Evolutionary conservation across 2,888 invertebrate species (phyloP), one percentile per base, ranked within the genome.

Genomic region (Platycnemis pennipes): DNA sequence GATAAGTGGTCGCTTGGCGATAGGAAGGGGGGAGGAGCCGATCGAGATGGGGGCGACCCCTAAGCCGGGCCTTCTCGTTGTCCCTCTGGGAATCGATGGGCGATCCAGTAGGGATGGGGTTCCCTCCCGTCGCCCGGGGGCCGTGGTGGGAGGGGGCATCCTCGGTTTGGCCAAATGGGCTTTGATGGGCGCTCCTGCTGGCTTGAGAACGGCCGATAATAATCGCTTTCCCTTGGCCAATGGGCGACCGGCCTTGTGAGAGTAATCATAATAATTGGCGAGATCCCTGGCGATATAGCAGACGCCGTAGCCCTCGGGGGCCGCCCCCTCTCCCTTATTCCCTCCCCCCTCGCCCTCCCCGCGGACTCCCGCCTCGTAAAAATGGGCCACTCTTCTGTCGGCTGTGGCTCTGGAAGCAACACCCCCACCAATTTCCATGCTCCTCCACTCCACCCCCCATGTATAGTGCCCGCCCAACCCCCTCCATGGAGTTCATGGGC

Each of bases 241-340:
- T 56, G n/a, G 91, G 42, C n/a, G 63, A 11, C 63, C 8, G 13
- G 44, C 56, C 56, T 63, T 26, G 63, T 44, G 63, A n/a, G 37
- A 44, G 53, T 69, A 91, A 69, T 91, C 91, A 91, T 91, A 91
- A 91, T 91, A 91, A 91, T 91, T 91, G 91, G 42, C 91, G 69
- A 91, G 87, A 87, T 87, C 45, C 45, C 19, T 19, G 87, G 42
- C 44, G 91, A 63, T 91, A 91, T 56, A 37, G 77, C 77, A 37
- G 77, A 26, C 77, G 77, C 77, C 77, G 31, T 13, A 77, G 11
- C 77, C 77, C 77, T 77, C 37, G 77, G 77, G 77, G 77, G 31
- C 37, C 5, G 8, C 1, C 11, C 37, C 1, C 77, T 37, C 77
- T 37, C 69, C 69, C 31, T 8, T 31, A n/a, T 31, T 31, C 77